Conservation (phyloP, 2,797 vertebrate genomes). For the Helostoma temminkii region DNA sequence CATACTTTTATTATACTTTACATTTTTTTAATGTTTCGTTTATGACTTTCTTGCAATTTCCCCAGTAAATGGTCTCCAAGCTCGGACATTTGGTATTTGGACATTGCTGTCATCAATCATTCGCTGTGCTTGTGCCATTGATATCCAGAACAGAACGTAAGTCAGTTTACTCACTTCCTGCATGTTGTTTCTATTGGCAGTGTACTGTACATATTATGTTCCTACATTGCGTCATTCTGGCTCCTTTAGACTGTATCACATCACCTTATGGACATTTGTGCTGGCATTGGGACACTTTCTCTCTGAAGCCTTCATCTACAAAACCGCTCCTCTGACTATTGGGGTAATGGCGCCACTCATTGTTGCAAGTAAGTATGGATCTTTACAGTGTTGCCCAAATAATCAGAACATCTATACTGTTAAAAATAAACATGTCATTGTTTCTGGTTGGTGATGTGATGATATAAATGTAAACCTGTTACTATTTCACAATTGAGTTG, state of each 20-base stretch:
- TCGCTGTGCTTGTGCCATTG: conserved; percentile 93
- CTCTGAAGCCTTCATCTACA: conserved; percentile 93
- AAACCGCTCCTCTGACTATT: conserved; percentile 92
- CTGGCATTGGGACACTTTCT: conserved; percentile 94
- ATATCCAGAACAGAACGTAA: conserved; percentile 96
- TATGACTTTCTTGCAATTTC: conserved; percentile 15
- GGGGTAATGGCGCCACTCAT: conserved; percentile 96
- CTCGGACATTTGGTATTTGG: conserved; percentile 97
- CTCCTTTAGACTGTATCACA: conserved; percentile 89
- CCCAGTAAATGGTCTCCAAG: conserved; percentile 96
- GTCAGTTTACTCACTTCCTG: conserved; percentile 37
- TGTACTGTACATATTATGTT: not conserved
- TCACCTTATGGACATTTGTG: conserved; percentile 96
- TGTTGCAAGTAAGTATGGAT: conserved; percentile 91
- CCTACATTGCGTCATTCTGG: conserved; percentile 19
- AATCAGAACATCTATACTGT: too few relatives aligned
- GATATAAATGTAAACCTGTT: not conserved
- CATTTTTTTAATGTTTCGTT: too few relatives aligned
- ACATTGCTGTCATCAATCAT: conserved; percentile 94
- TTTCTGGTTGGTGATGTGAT: too few relatives aligned
- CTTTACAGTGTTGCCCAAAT: not conserved
- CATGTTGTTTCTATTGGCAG: conserved; percentile 10
- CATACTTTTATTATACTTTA: too few relatives aligned
- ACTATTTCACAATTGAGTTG: not conserved
- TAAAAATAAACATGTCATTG: too few relatives aligned